A percentile compares a stretch with the other conserved stretches of the same genome.
These are phyloP conservation scores for Babyrousa celebensis DNA, from an alignment of 2,797 vertebrate genomes.

Conservation along the genomic window DNA sequence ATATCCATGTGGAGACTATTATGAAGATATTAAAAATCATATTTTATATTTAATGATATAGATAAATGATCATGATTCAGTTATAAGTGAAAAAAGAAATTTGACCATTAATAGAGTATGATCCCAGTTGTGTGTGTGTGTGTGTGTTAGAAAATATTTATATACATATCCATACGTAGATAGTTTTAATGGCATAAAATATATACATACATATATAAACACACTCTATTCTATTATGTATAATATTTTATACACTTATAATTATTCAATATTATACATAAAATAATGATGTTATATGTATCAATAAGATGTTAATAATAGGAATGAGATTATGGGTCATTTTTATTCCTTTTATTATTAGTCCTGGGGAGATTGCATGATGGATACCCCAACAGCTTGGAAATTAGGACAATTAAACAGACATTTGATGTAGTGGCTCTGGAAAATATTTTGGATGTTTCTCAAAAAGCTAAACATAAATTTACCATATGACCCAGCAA, in stretches of 20 bases:
- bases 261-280: neutral
- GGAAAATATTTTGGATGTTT: constrained; percentile 53
- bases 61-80: neutral
- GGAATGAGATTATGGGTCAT: neutral
- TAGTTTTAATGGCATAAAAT: constrained; percentile 14
- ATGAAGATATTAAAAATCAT: constrained; percentile 1
- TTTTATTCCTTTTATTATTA: constrained; percentile 50
- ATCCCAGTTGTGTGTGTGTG: neutral
- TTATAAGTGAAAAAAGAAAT: neutral
- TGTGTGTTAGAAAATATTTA: neutral
- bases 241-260: neutral
- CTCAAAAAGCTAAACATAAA: constrained; percentile 37
- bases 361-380: neutral
- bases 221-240: neutral
- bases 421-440: neutral
- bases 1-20: neutral
- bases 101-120: constrained; percentile 1
- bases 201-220: neutral
- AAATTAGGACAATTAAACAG: constrained; percentile 11
- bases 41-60: constrained; percentile 1
- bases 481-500: neutral
- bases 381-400: neutral
- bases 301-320: constrained; percentile 41
- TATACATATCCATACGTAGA: neutral
- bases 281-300: constrained; percentile 18